Evolutionary conservation across 2,888 invertebrate genomes (phyloP), one percentile per base, ranked within the genome.

Genomic region (Thera obeliscata): DNA sequence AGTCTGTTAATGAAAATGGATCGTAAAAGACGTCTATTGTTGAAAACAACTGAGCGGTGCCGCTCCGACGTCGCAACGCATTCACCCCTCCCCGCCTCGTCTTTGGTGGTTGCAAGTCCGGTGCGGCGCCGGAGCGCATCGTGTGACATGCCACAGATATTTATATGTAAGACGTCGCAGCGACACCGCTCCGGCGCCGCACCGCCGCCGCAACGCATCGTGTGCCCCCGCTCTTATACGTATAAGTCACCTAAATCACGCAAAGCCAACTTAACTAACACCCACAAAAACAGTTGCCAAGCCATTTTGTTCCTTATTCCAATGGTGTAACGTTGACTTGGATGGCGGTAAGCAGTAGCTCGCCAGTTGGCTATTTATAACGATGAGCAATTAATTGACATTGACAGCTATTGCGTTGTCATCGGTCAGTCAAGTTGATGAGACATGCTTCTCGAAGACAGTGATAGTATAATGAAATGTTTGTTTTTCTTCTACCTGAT

Each of bases 361-460:
- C 0, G 46, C 2, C 43, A 61, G 46, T 66, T 70, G 63, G 67
- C 68, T 61, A 58, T 68, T 63, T 67, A 61, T 80, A 81, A 81
- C 84, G 84, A 81, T 77, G 78, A 80, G 72, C 81, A 84, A 86
- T 86, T 87, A 87, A 88, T 87, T 87, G 84, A 83, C 83, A 85
- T 85, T 86, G 84, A 84, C 81, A 80, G 79, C 76, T 78, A 82
- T 81, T 74, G 76, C 69, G 74, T 82, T 84, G 85, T 84, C 83
- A 81, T 70, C 83, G 75, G 82, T 82, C 82, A 81, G 80, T 83
- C 79, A 82, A 74, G 74, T 79, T 78, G 83, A 82, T 78, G 78
- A 71, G 81, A 77, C 71, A 67, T 68, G 70, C 67, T 74, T 65
- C 46, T 69, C 63, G 69, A 64, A 50, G 61, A 66, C 65, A 70